phyloP scores from a whole-genome alignment of 2,113 vertebrate species.

The Tonatia bakeri region DNA sequence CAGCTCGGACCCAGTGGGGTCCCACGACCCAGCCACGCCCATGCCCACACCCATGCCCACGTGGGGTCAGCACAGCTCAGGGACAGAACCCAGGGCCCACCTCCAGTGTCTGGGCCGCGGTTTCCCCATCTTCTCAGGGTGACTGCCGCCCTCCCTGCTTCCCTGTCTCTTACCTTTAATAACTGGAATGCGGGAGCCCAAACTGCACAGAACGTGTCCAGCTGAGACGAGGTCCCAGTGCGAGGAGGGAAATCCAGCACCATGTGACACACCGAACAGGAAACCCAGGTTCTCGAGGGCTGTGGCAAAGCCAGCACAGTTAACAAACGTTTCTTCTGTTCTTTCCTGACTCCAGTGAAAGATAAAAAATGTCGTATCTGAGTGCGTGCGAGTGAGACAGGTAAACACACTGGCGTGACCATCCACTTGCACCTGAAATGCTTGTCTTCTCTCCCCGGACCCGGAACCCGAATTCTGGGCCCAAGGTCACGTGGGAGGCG shows the following conservation, averaged over 20 bases:
- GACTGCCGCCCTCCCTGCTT: too few relatives aligned
- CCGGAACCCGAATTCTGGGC: background rate
- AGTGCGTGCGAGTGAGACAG: background rate
- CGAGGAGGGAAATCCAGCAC: background rate
- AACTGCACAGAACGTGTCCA: background rate
- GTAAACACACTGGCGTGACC: background rate
- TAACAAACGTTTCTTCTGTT: background rate
- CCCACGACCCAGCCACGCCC: rapidly evolving
- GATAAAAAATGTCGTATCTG: background rate
- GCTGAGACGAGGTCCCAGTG: background rate
- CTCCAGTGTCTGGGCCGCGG: background rate
- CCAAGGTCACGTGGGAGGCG: background rate
- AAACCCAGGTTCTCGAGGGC: background rate
- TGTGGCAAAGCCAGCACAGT: background rate
- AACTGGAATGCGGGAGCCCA: background rate
- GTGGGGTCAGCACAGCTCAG: background rate
- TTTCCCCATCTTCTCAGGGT: background rate
- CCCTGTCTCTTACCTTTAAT: background rate
- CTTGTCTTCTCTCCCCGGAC: background rate
- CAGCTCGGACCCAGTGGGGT: background rate
- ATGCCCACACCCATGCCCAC: too few relatives aligned
- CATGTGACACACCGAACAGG: background rate
- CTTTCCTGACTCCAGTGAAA: background rate
- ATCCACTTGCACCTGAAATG: background rate
- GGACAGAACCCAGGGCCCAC: background rate